Base-by-base conservation (phyloP, 2,113 vertebrate genomes). In the Furnarius figulus region DNA sequence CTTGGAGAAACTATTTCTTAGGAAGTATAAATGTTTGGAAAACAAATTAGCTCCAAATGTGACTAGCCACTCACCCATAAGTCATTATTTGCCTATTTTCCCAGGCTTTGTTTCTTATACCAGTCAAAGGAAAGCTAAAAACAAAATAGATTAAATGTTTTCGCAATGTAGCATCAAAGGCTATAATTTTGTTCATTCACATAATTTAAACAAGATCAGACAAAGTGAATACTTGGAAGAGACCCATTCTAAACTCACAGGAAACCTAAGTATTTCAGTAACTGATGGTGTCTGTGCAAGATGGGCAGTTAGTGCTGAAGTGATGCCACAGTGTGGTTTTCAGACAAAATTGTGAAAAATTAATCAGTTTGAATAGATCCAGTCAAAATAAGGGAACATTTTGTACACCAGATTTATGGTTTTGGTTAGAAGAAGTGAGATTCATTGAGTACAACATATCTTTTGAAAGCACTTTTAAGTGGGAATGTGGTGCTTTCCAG, bases 1-100 rank as follows among this genome's bases (percentile, higher is more conserved):
- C 92, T 89, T 89, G 63, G 85, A 93, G 70, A 87, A 93, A 53
- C 70, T 89, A 13, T 76, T 93, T 76, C 83, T 93, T 92, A 85
- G 92, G 93, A 95, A 97, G 90, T 89, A 85, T 39, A 95, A 96
- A 93, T 93, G 86, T 96, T 96, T 96, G 58, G 83, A 89, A 96
- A 95, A 95, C 61, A 94, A 94, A 96, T 94, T 85, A 97, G 73
- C 92, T 96, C 83, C 90, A 95, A 97, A 96, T 97, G 95, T 94
- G 68, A 90, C 86, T 78, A 90, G 88, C 77, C 80, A 87, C 53
- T 96, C 66, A 96, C 85, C 73, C 92, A 24, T 82, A 94, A 96
- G 83, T 93, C 83, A 90, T 89, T 62, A 88, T 75, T 81, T 89
- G 52, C 95, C 86, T 89, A 0, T 90, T 97, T 96, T 96, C 95